Evolutionary conservation across 2,113 vertebrate species (phyloP).

Genomic region (Nipponia nippon): DNA sequence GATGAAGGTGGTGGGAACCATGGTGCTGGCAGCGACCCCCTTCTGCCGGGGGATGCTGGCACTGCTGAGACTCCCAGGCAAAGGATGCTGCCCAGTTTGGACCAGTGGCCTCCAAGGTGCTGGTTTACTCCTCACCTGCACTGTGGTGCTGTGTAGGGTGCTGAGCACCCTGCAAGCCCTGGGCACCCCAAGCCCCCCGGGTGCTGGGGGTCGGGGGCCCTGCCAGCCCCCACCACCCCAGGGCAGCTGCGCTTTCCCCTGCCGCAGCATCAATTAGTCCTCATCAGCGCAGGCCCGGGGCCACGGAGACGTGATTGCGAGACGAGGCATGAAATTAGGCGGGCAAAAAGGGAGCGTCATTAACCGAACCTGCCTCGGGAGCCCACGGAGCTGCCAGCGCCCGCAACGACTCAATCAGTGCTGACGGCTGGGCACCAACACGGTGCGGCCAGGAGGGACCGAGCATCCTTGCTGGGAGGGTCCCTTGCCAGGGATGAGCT

Average conservation of each 20-base stretch:
- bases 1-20: not conserved
- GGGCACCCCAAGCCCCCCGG: not conserved
- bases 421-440: not conserved
- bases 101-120: not conserved
- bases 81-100: not conserved
- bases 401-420: not conserved
- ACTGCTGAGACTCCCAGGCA: not conserved
- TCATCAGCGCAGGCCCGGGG: not conserved
- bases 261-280: not conserved
- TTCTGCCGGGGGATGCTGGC: not conserved
- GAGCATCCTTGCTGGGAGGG: not conserved
- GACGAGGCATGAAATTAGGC: not conserved
- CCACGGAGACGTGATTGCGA: not conserved
- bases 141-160: not conserved
- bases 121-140: not conserved
- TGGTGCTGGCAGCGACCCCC: not conserved
- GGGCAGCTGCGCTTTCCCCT: not conserved
- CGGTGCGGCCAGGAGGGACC: accelerated
- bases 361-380: not conserved
- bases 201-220: not conserved
- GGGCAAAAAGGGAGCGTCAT: not conserved
- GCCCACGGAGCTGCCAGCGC: not conserved
- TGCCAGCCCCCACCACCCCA: accelerated
- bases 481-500: not conserved
- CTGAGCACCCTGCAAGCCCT: not conserved